Evolutionary conservation across 2,113 vertebrate species (phyloP).

Genomic region (Noctilio leporinus): DNA sequence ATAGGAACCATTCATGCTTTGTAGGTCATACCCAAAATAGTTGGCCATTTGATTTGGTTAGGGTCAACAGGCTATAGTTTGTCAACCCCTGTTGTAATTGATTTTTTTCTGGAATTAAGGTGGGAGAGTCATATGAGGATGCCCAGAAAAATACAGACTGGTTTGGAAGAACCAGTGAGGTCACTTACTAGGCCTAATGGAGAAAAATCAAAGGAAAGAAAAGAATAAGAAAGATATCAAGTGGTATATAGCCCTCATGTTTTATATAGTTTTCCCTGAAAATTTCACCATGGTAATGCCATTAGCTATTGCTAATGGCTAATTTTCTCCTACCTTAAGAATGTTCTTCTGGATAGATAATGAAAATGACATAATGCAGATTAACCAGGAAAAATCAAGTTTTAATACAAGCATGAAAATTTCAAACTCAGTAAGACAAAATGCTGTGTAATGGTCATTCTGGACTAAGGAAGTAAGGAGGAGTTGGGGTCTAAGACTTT

Average conservation of each 20-base stretch:
- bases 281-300: not conserved
- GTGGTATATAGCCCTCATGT: not conserved
- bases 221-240: not conserved
- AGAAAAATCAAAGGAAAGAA: not conserved
- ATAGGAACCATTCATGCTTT: not conserved
- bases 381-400: not conserved
- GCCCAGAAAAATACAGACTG: not conserved
- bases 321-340: not conserved
- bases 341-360: not conserved
- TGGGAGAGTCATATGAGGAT: not conserved
- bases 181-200: not conserved
- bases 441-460: not conserved
- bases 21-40: not conserved
- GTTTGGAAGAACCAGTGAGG: not conserved
- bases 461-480: not conserved
- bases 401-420: not conserved
- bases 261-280: not conserved
- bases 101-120: not conserved
- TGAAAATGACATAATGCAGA: not conserved
- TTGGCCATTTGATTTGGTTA: not conserved
- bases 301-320: not conserved
- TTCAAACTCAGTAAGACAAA: too few species aligned
- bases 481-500: not conserved
- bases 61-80: not conserved
- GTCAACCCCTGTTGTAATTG: not conserved